These are phyloP conservation scores for Reticulitermes lucifugus DNA, from an alignment of 2,888 invertebrate species.

Conservation along the genomic window DNA sequence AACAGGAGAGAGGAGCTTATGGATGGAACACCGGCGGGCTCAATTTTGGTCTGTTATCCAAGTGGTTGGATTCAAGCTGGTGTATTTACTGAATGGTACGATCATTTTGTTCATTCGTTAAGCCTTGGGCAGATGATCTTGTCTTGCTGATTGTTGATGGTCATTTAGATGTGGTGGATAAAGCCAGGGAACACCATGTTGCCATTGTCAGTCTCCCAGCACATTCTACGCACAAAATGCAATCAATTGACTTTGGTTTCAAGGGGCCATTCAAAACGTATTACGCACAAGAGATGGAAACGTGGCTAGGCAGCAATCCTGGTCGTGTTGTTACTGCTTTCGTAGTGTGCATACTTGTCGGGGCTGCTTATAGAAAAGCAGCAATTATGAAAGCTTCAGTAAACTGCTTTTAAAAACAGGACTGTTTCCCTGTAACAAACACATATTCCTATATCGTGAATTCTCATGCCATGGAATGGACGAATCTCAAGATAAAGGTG, in stretches of 20 bases:
- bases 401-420: no score
- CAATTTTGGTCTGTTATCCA: slow-evolving; percentile 34
- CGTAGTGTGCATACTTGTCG: slow-evolving; percentile 3
- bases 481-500: no score
- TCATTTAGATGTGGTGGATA: slow-evolving; percentile 45
- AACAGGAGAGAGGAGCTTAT: slow-evolving; percentile 38
- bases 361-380: slow-evolving; percentile 30
- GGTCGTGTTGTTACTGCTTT: slow-evolving; percentile 9
- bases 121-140: slow-evolving; percentile 25
- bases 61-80: slow-evolving; percentile 33
- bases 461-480: no score
- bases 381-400: not conserved
- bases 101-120: slow-evolving; percentile 20
- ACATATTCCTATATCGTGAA: no score
- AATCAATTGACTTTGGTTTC: slow-evolving; percentile 52
- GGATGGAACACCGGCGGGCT: slow-evolving; percentile 39
- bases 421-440: no score
- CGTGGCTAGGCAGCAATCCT: slow-evolving; percentile 19
- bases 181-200: slow-evolving; percentile 50
- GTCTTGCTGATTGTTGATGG: slow-evolving; percentile 32
- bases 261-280: slow-evolving; percentile 50
- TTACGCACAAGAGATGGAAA: slow-evolving; percentile 38
- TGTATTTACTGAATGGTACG: slow-evolving; percentile 36
- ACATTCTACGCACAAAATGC: slow-evolving; percentile 48
- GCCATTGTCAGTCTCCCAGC: slow-evolving; percentile 51